Base-by-base conservation (phyloP, 2,888 invertebrate species). In the Entomobrya proxima region DNA sequence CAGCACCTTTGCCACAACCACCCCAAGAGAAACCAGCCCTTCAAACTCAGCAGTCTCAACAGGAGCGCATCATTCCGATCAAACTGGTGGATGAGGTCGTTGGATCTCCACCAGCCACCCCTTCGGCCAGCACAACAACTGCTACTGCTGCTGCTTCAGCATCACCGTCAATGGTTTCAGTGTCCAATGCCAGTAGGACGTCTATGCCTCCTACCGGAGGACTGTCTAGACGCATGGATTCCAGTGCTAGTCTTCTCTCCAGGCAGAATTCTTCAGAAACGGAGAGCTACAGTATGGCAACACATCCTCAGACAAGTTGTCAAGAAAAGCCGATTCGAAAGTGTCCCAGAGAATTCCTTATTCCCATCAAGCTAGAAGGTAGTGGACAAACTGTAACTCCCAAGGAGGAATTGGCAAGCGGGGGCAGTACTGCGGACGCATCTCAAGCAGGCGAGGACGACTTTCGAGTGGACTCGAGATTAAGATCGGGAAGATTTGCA, bases 331-430 rank as follows among this genome's bases (percentile, higher is more conserved):
- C 96, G 6, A 96, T 97, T 91, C 95, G 96, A 91, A 97, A 97
- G 92, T 96, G 96, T 15, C 96, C 97, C 18, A 94, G 97, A 58
- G 97, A 97, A 92, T 97, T 96, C 91, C 97, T 97, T 91, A 97
- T 97, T 92, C 97, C 97, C n/a, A 97, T 97, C 91, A 96, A 96
- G 21, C 95, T 97, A 80, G 97, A 97, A 92, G 86, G 77, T 11
- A 97, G 97, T 90, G 96, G 96, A 87, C 97, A 96, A 87, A 96
- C 95, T 92, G 95, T 96, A 6, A 96, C 95, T 30, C 96, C 96
- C 30, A 93, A 86, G 32, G 89, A 89, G 21, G 88, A 88, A 4
- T 64, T 89, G 13, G 50, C 78, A 0, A 79, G 84, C 7, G 87
- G 88, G 37, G 76, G 82, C 4, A 86, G 87, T 40, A 47, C 74